Percentiles rank a stretch among this genome's conserved stretches.
These are phyloP conservation scores for Cryptomyrus ogoouensis DNA, from an alignment of 2,113 vertebrate species.

Conservation along the genomic window DNA sequence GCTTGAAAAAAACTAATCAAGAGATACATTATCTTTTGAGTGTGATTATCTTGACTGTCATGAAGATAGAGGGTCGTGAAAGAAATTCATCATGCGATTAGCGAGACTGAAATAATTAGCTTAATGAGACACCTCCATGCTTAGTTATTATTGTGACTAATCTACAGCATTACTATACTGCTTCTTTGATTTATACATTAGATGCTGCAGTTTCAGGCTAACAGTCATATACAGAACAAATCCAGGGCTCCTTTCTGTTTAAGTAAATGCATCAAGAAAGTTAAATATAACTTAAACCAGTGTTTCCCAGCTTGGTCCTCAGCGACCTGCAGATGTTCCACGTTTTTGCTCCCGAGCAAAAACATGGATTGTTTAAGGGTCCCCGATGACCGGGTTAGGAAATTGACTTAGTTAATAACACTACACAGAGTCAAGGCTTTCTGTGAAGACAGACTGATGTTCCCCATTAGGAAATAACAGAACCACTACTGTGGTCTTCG, in stretches of 20 bases:
- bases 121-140: not conserved
- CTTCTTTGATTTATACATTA: not conserved
- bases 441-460: not conserved
- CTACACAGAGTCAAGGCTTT: not conserved
- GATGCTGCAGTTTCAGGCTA: not conserved
- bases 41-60: constrained; percentile 3
- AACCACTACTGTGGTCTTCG: not conserved
- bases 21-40: not conserved
- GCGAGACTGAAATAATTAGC: not conserved
- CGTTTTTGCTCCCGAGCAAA: no score
- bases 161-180: not conserved
- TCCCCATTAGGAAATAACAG: not conserved
- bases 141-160: not conserved
- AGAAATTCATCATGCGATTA: not conserved
- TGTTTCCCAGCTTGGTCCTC: not conserved
- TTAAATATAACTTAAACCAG: not conserved
- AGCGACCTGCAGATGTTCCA: not conserved
- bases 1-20: not conserved
- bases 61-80: not conserved
- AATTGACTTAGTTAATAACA: not conserved
- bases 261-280: not conserved
- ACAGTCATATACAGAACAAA: not conserved
- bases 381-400: not conserved
- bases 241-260: not conserved
- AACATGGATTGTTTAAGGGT: not conserved